A percentile compares a stretch with the other conserved stretches of the same genome.
Conservation (phyloP, 2,797 vertebrate species). For the Betta splendens region DNA sequence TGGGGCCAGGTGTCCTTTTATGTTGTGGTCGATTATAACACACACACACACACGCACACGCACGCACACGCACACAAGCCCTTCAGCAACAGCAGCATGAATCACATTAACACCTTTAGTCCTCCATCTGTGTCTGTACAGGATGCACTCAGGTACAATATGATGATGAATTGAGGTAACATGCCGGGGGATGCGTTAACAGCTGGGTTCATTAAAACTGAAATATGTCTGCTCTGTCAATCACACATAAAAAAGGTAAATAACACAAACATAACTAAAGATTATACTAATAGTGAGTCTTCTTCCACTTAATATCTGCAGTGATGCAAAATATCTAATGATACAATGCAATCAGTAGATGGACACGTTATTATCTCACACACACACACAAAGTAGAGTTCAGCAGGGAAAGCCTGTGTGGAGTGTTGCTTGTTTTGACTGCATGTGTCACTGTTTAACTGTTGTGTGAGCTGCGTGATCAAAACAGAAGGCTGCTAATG, state of each 20-base stretch:
- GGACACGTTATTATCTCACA: neutral
- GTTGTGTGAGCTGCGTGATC: slow-evolving; percentile 41
- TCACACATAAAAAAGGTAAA: too few relatives aligned
- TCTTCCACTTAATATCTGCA: slow-evolving; percentile 5
- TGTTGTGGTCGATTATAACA: too few relatives aligned
- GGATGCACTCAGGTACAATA: too few relatives aligned
- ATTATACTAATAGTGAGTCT: neutral
- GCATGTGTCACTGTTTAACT: slow-evolving; percentile 28
- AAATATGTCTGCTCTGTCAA: too few relatives aligned
- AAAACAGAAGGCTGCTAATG: slow-evolving; percentile 54
- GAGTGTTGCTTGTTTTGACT: slow-evolving; percentile 44
- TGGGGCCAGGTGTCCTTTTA: too few relatives aligned
- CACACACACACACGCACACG: too few relatives aligned
- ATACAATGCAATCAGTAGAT: neutral
- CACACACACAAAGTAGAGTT: neutral
- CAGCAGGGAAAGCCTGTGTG: slow-evolving; percentile 7
- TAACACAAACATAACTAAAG: neutral
- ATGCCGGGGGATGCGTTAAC: too few relatives aligned
- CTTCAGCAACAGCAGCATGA: neutral
- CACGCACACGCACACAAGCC: too few relatives aligned
- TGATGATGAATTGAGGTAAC: too few relatives aligned
- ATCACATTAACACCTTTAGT: too few relatives aligned
- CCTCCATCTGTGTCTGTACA: too few relatives aligned
- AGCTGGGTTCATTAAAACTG: too few relatives aligned
- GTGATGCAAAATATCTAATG: neutral